phyloP scores from a whole-genome alignment of 2,888 invertebrate genomes.

The Troides aeacus region DNA sequence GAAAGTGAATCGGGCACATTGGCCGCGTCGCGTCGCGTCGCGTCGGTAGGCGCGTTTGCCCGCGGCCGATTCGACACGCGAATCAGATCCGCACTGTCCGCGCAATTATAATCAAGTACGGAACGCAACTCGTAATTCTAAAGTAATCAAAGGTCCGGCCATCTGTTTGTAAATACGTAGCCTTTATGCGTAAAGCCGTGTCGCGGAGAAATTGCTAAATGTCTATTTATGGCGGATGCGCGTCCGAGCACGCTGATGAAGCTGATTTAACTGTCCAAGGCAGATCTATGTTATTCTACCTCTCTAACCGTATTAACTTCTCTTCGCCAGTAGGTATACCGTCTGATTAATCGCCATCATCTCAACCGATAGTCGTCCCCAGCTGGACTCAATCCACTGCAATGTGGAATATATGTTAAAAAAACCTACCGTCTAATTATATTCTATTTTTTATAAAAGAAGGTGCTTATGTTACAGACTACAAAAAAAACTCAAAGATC shows the following conservation, averaged over 20 bases:
- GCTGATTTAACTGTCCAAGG: constrained; percentile 6
- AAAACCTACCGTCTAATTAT: too few relatives aligned
- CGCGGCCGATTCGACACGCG: constrained; percentile 73
- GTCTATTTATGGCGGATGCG: constrained; percentile 40
- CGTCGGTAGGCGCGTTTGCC: constrained; percentile 53
- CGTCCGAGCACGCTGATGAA: constrained; percentile 3
- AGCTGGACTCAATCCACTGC: too few relatives aligned
- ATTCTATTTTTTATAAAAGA: too few relatives aligned
- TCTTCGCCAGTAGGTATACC: not conserved
- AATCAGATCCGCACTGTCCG: constrained; percentile 73
- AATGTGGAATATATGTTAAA: too few relatives aligned
- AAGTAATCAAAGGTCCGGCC: constrained; percentile 72
- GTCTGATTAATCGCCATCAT: too few relatives aligned
- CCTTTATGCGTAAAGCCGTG: constrained; percentile 30
- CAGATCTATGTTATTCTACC: not conserved
- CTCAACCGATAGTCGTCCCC: too few relatives aligned
- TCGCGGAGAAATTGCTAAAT: constrained; percentile 42
- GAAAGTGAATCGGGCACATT: constrained; percentile 56
- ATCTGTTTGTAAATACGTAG: constrained; percentile 58
- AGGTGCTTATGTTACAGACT: too few relatives aligned
- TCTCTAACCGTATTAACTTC: not conserved
- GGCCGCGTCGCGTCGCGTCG: constrained; percentile 19
- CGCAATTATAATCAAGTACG: constrained; percentile 77
- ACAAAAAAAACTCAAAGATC: too few relatives aligned
- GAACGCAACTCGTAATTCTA: constrained; percentile 74